A percentile compares a stretch with the other conserved stretches of the same genome.
phyloP scores from a whole-genome alignment of 2,888 invertebrate species.

The Dioctria rufipes region DNA sequence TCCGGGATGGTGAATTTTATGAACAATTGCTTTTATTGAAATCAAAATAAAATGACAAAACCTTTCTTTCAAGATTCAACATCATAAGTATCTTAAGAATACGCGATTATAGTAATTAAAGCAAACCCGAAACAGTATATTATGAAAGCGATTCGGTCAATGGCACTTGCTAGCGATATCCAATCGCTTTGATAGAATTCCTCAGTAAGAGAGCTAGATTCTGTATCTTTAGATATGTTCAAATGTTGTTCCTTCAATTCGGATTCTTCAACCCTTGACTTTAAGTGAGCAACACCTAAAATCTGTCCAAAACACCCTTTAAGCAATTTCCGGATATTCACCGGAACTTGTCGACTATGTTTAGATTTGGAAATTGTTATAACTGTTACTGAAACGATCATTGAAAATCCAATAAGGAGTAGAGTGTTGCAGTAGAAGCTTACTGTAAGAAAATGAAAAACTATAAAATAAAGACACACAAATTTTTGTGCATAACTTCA shows the following conservation, averaged over 20 bases:
- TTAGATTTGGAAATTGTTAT: slow-evolving; percentile 73
- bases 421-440: slow-evolving; percentile 73
- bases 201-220: slow-evolving; percentile 55
- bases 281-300: slow-evolving; percentile 65
- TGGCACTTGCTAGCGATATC: slow-evolving; percentile 76
- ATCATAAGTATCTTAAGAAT: too few relatives aligned
- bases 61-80: too few relatives aligned
- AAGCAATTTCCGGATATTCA: slow-evolving; percentile 66
- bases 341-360: slow-evolving; percentile 71
- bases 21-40: too few relatives aligned
- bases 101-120: slow-evolving; percentile 69
- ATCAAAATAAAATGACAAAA: too few relatives aligned
- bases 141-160: slow-evolving; percentile 73
- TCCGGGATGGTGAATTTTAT: too few relatives aligned
- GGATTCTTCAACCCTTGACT: slow-evolving; percentile 52
- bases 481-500: background rate
- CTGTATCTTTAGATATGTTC: slow-evolving; percentile 65
- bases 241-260: slow-evolving; percentile 69
- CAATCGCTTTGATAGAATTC: slow-evolving; percentile 74
- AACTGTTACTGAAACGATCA: slow-evolving; percentile 72
- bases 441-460: slow-evolving; percentile 67
- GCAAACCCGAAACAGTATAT: slow-evolving; percentile 61
- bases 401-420: slow-evolving; percentile 71
- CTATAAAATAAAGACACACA: background rate
- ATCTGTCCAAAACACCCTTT: slow-evolving; percentile 62